Conservation (phyloP, 2,797 vertebrate species). For the Antrozous pallidus region DNA sequence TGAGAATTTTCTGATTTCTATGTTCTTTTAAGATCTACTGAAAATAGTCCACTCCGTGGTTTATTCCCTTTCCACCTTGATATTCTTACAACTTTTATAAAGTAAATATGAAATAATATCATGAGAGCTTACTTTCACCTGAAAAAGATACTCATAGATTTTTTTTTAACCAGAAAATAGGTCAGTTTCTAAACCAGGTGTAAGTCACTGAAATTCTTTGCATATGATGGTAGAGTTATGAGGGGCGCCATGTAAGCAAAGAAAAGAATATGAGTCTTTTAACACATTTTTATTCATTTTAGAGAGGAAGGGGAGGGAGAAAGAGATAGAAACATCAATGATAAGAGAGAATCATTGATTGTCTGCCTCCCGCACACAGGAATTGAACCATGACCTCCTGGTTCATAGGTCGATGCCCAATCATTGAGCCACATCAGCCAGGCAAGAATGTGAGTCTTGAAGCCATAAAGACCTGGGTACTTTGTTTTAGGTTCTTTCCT, state of each 20-base stretch:
- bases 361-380: no score
- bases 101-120: conserved; percentile 12
- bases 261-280: background rate
- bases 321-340: no score
- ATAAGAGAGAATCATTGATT: no score
- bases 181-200: background rate
- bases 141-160: background rate
- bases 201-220: background rate
- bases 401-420: no score
- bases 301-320: no score
- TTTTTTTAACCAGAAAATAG: background rate
- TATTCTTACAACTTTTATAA: background rate
- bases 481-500: background rate
- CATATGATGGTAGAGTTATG: background rate
- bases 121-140: background rate
- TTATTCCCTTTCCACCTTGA: background rate
- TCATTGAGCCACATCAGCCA: no score
- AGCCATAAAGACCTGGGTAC: background rate
- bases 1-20: background rate
- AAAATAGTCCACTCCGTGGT: background rate
- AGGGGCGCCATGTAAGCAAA: background rate
- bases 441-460: background rate
- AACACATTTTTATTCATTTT: no score
- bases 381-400: no score
- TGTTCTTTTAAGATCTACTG: background rate